Base-by-base conservation (phyloP, 2,797 vertebrate species). In the Novumbra hubbsi region DNA sequence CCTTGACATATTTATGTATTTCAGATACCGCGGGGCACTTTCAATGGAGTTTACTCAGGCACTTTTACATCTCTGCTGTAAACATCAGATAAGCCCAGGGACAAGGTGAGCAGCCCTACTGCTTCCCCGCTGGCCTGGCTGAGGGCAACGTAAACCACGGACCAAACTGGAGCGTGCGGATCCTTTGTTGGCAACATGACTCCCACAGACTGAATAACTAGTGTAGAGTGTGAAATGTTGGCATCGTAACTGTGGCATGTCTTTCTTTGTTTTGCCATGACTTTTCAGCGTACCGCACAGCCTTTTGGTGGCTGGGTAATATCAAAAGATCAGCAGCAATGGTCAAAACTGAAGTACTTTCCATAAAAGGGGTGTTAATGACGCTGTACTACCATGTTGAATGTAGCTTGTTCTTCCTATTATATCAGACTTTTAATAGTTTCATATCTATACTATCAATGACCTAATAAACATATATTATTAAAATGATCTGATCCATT, bases 1-100 rank as follows among this genome's bases (percentile, higher is more conserved):
- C 93, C 94, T 92, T 95, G 95, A 95, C 96, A 96, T 95, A 96
- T 96, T 97, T 97, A 98, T 97, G 96, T 96, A 96, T 98, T 96
- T 96, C 93, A 95, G 93, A 96, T 95, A 94, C 94, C 92, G 93
- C 94, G 90, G 94, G 94, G 93, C 93, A 92, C 93, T 94, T 96
- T 97, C 95, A 96, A 96, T 93, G 92, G 93, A 93, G 94, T 95
- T 96, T 95, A 95, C 93, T 95, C 93, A 91, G 92, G 75, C 93
- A 92, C 93, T 93, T 89, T 94, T 93, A 92, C 91, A 90, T 93
- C 88, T 76, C 63, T 71, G 82, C 74, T 81, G 85, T 81, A 89
- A 90, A 87, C 84, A 80, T 80, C 60, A 30, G 79, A 82, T 52
- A 70, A 17, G 74, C 48, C 34, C n/a, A 45, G 85, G 74, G 77